Evolutionary conservation across 53 echinoderm and acorn worm species (phyloP).

Genomic region (Crossaster papposus): DNA sequence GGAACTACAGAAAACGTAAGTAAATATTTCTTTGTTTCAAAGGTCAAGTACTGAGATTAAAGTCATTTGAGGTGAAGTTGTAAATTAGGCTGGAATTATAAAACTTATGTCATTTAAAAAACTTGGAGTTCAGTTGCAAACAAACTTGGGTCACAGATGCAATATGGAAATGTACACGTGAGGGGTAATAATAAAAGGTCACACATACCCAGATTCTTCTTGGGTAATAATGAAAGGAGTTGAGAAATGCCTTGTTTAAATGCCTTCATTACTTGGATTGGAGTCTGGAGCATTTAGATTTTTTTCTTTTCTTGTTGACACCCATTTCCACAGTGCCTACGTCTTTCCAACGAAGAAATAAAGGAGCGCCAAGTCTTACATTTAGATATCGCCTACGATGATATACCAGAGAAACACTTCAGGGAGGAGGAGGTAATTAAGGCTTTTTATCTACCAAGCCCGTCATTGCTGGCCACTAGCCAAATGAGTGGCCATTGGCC

Average conservation of each 20-base stretch:
- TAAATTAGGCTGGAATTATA: too few relatives aligned
- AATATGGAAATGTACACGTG: too few relatives aligned
- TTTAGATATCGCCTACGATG: conserved; percentile 91
- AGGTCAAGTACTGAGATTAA: too few relatives aligned
- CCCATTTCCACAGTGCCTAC: conserved; percentile 69
- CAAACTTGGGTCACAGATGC: too few relatives aligned
- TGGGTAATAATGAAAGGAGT: not conserved
- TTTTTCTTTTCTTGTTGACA: not conserved
- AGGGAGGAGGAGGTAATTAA: conserved; percentile 83
- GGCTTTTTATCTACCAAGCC: not conserved
- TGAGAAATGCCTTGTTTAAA: not conserved
- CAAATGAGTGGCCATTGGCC: not conserved
- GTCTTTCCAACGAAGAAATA: conserved; percentile 92
- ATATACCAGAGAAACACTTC: conserved; percentile 91
- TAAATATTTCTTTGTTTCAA: not conserved
- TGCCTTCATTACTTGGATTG: not conserved
- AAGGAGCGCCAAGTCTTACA: conserved; percentile 84
- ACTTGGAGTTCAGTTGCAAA: too few relatives aligned
- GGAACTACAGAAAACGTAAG: conserved; percentile 98
- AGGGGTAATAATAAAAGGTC: too few relatives aligned
- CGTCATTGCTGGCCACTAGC: not conserved
- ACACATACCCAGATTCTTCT: too few relatives aligned
- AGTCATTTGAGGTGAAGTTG: too few relatives aligned
- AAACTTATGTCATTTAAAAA: too few relatives aligned
- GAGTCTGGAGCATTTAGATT: not conserved